Percentiles rank a stretch among this genome's conserved stretches.
These are phyloP conservation scores for Chrysolina haemoptera DNA, from an alignment of 2,888 invertebrate species.

Conservation along the genomic window DNA sequence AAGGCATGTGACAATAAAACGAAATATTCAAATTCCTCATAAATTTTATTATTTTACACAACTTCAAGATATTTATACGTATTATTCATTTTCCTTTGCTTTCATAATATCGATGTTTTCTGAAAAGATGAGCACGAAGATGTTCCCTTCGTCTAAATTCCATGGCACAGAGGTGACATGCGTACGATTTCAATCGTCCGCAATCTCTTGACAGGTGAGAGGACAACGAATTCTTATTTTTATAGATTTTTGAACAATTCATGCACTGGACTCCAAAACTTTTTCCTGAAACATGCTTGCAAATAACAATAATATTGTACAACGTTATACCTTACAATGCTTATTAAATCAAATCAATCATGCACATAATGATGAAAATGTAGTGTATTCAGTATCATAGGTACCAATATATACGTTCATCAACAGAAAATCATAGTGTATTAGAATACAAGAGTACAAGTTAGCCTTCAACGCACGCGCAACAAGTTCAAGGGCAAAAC, in stretches of 20 bases:
- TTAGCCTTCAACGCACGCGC: too few species aligned
- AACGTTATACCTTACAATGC: too few species aligned
- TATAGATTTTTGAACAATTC: neutral
- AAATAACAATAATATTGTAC: neutral
- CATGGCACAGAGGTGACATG: neutral
- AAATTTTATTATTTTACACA: neutral
- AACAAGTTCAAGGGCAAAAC: too few species aligned
- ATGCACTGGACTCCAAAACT: neutral
- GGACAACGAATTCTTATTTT: neutral
- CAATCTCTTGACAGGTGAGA: neutral
- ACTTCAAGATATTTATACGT: neutral
- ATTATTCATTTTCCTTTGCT: neutral
- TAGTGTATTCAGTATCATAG: too few species aligned
- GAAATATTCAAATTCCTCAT: too few species aligned
- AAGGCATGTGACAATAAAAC: too few species aligned
- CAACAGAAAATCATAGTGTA: too few species aligned
- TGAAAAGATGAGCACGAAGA: conserved; percentile 3
- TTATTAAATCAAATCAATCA: too few species aligned
- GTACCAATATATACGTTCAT: too few species aligned
- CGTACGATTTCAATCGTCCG: neutral
- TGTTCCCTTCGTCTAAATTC: neutral
- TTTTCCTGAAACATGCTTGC: neutral
- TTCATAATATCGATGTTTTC: neutral
- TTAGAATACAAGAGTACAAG: too few species aligned
- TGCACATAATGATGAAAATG: too few species aligned